These are phyloP conservation scores for Papilio dardanus DNA, from an alignment of 1,140 invertebrate species.

Conservation along the genomic window DNA sequence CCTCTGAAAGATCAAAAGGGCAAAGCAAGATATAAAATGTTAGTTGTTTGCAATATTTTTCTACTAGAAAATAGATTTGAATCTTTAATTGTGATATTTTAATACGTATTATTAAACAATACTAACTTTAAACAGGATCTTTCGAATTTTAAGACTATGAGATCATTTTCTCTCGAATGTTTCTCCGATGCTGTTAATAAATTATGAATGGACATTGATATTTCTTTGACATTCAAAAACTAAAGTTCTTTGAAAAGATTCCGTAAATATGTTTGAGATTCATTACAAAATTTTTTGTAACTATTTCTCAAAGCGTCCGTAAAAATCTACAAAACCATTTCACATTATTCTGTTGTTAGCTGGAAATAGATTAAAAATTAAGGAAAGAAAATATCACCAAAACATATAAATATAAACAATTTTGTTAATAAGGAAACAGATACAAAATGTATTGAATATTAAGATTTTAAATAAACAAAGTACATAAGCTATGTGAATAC, in stretches of 20 bases:
- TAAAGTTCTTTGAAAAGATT: not conserved
- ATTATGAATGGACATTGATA: not conserved
- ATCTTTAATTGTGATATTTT: not conserved
- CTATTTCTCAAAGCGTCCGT: no score
- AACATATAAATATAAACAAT: no score
- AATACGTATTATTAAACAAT: not conserved
- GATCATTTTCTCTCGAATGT: conserved; percentile 18
- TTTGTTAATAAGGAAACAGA: not conserved
- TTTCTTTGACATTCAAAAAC: conserved; percentile 5
- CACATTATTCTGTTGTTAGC: no score
- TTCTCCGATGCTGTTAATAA: not conserved
- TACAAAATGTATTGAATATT: not conserved
- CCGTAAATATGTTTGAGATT: not conserved
- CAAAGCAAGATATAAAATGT: not conserved
- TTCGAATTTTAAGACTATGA: conserved; percentile 6
- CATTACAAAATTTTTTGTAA: not conserved
- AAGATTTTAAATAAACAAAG: not conserved
- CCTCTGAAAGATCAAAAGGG: not conserved
- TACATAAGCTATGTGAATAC: not conserved
- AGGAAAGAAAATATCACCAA: no score
- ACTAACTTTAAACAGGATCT: conserved; percentile 1
- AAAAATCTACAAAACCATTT: no score
- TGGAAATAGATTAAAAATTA: no score
- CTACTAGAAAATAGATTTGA: not conserved
- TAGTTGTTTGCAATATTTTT: not conserved